These are phyloP conservation scores for Diadegma fenestrale DNA, from an alignment of 2,888 invertebrate genomes.

Conservation along the genomic window DNA sequence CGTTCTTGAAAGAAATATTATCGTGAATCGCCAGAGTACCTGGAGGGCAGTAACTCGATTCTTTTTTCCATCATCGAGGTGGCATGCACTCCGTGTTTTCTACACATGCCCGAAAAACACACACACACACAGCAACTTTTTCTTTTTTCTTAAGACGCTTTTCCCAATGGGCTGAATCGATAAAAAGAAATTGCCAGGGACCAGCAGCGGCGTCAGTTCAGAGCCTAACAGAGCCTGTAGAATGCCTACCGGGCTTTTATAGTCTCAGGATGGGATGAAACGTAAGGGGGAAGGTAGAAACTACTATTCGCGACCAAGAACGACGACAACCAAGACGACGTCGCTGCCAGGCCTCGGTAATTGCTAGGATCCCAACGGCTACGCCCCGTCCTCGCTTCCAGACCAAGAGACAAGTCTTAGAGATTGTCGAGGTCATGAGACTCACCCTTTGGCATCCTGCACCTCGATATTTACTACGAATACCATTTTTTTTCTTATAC, in stretches of 20 bases:
- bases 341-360: slow-evolving; percentile 61
- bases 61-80: slow-evolving; percentile 40
- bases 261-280: slow-evolving; percentile 25
- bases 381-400: slow-evolving; percentile 32
- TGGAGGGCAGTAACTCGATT: slow-evolving; percentile 21
- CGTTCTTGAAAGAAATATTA: slow-evolving; percentile 22
- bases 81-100: slow-evolving; percentile 41
- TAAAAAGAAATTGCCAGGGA: slow-evolving; percentile 63
- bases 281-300: slow-evolving; percentile 9
- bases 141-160: slow-evolving; percentile 26
- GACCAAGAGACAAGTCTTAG: slow-evolving; percentile 37
- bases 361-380: slow-evolving; percentile 59
- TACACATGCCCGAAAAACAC: not conserved
- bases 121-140: not conserved
- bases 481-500: not conserved
- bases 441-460: slow-evolving; percentile 1
- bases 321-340: slow-evolving; percentile 53
- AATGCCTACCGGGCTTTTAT: slow-evolving; percentile 57
- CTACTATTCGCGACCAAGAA: slow-evolving; percentile 58
- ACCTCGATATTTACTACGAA: not conserved
- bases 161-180: slow-evolving; percentile 55
- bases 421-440: slow-evolving; percentile 57
- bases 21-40: slow-evolving; percentile 12
- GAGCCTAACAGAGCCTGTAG: slow-evolving; percentile 40
- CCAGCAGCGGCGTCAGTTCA: slow-evolving; percentile 24